Evolutionary conservation across 1,140 invertebrate genomes (phyloP).

Genomic region (Bombus pascuorum): DNA sequence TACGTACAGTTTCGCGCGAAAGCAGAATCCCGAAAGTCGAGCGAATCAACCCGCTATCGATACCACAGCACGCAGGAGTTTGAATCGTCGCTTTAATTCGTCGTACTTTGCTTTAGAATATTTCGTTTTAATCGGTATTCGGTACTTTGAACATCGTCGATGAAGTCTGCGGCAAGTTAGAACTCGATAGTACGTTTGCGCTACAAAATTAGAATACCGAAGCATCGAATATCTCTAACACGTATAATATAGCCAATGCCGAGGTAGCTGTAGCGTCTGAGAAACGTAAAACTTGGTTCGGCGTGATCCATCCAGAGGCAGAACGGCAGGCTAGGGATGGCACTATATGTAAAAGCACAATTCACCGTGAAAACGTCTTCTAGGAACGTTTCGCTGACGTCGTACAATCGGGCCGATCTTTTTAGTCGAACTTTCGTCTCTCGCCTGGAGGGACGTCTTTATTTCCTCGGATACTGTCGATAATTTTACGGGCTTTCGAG

Average conservation of each 20-base stretch:
- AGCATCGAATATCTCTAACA: neutral
- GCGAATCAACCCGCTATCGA: neutral
- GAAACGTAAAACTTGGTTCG: neutral
- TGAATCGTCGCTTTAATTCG: too few relatives aligned
- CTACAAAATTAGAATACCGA: neutral
- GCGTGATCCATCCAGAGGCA: neutral
- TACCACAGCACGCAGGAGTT: too few relatives aligned
- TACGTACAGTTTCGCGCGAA: neutral
- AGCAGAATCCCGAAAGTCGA: neutral
- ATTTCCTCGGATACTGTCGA: slow-evolving; percentile 58
- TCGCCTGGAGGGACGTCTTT: slow-evolving; percentile 51
- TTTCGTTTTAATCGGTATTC: too few relatives aligned
- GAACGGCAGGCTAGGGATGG: neutral
- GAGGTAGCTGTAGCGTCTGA: neutral
- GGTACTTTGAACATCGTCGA: too few relatives aligned
- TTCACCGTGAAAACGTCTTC: slow-evolving; percentile 54
- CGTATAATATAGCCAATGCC: neutral
- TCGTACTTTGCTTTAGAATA: too few relatives aligned
- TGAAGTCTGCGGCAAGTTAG: too few relatives aligned
- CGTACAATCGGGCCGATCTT: slow-evolving; percentile 36
- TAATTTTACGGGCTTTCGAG: slow-evolving; percentile 54
- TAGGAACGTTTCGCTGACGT: slow-evolving; percentile 47
- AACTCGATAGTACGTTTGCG: too few relatives aligned
- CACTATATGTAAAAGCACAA: slow-evolving; percentile 42
- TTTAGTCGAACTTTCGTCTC: slow-evolving; percentile 50